Conservation (phyloP, 2,888 invertebrate genomes). For the Ophion costatus region DNA sequence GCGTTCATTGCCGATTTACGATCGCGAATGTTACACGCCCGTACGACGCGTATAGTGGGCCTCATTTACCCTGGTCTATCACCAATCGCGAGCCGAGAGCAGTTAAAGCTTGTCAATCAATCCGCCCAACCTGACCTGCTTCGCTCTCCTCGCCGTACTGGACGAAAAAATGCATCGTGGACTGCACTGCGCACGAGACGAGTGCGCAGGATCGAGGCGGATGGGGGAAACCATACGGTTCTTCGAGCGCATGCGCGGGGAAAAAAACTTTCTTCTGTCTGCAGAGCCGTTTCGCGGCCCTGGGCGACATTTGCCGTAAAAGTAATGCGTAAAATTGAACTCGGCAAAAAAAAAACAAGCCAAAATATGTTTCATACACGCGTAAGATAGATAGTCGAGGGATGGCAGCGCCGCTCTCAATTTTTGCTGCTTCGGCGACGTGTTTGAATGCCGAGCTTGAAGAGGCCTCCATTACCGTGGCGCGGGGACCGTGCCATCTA, state of each 20-base stretch:
- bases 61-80: conserved; percentile 71
- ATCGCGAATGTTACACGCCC: conserved; percentile 53
- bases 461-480: not conserved
- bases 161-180: conserved; percentile 58
- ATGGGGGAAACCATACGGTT: conserved; percentile 6
- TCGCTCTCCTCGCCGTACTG: conserved; percentile 64
- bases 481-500: not conserved
- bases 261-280: conserved; percentile 36
- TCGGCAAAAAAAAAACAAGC: too few relatives aligned
- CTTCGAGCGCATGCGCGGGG: conserved; percentile 38
- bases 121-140: conserved; percentile 78
- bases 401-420: too few relatives aligned
- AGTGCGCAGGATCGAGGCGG: conserved; percentile 59
- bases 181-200: conserved; percentile 61
- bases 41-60: conserved; percentile 67
- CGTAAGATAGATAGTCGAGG: too few relatives aligned
- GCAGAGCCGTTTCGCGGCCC: too few relatives aligned
- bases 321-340: not conserved
- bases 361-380: too few relatives aligned
- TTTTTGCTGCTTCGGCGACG: too few relatives aligned
- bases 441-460: too few relatives aligned
- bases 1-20: conserved; percentile 48
- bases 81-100: conserved; percentile 47
- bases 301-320: not conserved
- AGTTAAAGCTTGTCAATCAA: conserved; percentile 69